Base-by-base conservation (phyloP, 2,113 vertebrate genomes). In the Corvus hawaiiensis region DNA sequence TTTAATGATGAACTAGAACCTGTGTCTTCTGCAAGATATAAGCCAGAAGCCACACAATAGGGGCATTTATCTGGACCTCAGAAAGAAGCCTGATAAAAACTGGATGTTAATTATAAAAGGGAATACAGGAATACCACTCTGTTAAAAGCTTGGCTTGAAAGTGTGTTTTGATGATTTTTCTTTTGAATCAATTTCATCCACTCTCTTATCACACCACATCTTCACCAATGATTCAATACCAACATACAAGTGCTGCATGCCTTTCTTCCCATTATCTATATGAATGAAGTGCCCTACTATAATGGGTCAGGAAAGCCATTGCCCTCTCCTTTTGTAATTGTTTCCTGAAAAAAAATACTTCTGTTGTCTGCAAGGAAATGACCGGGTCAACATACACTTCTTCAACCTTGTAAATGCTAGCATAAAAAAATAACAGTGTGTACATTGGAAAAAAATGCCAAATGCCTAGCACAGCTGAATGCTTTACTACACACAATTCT, bases 1-100 rank as follows among this genome's bases (percentile, higher is more conserved):
- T 97, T 97, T 96, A 96, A 95, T 96, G 92, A 96, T 96, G 91
- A 97, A 87, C 93, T 94, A 93, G 84, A 87, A 91, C 67, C 87
- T 95, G 64, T 88, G 80, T 84, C 75, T 93, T 73, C 55, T 81
- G 59, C 56, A 85, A 95, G 72, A 88, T 97, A 93, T 35, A 75
- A 96, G 82, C 83, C 94, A 93, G 92, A 91, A 95, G 67, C 74
- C 62, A 81, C 88, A 92, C 33, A 92, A 91, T 61, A 79, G 56
- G 43, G 77, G 67, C 69, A 94, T 96, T 95, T 92, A 96, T 91
- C 77, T 74, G 87, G 83, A 87, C 81, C 95, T 93, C 89, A 97
- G 81, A 87, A 95, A 91, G 37, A 94, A 94, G 56, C 61, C 77
- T 93, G 94, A 82, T 92, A 93, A 92, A 95, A 95, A 84, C 27